Base-by-base conservation (phyloP, 2,888 invertebrate species). In the Crematogaster levior region DNA sequence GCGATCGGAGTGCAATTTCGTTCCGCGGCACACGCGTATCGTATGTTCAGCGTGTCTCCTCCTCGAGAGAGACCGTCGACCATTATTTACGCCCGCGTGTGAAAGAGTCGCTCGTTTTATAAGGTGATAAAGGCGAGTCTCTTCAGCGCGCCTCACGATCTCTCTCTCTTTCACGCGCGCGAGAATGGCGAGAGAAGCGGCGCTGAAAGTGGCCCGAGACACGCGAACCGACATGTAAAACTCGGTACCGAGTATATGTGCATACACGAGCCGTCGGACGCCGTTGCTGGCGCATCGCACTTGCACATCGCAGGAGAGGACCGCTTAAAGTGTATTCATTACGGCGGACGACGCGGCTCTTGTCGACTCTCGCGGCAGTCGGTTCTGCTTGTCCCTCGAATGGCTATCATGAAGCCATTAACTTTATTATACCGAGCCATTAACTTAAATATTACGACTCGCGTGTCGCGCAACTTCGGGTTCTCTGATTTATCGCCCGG, bases 371-470 rank as follows among this genome's bases (percentile, higher is more conserved):
- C 21, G 68, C 77, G 66, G 43, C 70, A 70, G 70, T 73, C 81
- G 73, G 56, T 83, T 84, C 68, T 75, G 72, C 85, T 83, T 87
- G 90, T 89, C 91, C 90, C 88, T 87, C 90, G 91, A 89, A 91
- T 89, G 90, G 92, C 93, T 93, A 93, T 93, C 93, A 92, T 93
- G 92, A 94, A 94, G 93, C 94, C 92, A 94, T 94, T 94, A 94
- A 94, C 92, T 94, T 94, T 94, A 94, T 94, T 94, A 93, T 93
- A 93, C 92, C 89, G 90, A 91, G 93, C 93, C 92, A 93, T 94
- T 94, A 94, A 94, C 93, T 94, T 92, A 93, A 93, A 93, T 94
- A 93, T 94, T 93, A 93, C 93, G 93, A 93, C 93, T 93, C 92
- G 92, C 94, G 94, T 94, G 94, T 93, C 94, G 93, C 92, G 90